Evolutionary conservation across 2,113 vertebrate genomes (phyloP).

Genomic region (Porphyrio hochstetteri): DNA sequence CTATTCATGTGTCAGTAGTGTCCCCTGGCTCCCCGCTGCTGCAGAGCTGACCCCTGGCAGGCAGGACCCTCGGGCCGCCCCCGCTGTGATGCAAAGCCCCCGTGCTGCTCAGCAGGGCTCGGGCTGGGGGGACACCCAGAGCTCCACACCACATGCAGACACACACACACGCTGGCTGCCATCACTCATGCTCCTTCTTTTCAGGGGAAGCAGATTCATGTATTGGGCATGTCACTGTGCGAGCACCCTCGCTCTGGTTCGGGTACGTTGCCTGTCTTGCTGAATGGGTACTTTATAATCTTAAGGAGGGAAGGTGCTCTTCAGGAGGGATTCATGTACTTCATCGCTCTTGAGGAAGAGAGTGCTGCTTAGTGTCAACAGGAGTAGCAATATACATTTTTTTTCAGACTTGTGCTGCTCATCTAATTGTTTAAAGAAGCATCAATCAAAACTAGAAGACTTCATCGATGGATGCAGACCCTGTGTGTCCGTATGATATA

Average conservation of each 20-base stretch:
- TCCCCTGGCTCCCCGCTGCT: neutral
- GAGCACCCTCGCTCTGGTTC: neutral
- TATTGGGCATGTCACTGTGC: neutral
- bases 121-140: too few relatives aligned
- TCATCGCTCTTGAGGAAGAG: neutral
- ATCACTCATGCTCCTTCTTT: neutral
- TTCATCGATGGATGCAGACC: neutral
- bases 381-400: neutral
- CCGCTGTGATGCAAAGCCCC: rapidly evolving
- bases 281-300: neutral
- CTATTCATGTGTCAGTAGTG: neutral
- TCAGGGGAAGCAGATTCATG: neutral
- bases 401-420: neutral
- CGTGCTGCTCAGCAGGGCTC: too few relatives aligned
- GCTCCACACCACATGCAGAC: rapidly evolving
- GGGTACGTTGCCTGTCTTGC: neutral
- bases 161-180: rapidly evolving
- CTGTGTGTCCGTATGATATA: neutral
- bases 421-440: neutral
- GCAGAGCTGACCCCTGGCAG: neutral
- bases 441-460: neutral
- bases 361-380: neutral
- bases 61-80: rapidly evolving
- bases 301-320: neutral
- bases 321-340: neutral